Base-by-base conservation (phyloP, 64 coral and sea anemone genomes). In the Orbicella faveolata region DNA sequence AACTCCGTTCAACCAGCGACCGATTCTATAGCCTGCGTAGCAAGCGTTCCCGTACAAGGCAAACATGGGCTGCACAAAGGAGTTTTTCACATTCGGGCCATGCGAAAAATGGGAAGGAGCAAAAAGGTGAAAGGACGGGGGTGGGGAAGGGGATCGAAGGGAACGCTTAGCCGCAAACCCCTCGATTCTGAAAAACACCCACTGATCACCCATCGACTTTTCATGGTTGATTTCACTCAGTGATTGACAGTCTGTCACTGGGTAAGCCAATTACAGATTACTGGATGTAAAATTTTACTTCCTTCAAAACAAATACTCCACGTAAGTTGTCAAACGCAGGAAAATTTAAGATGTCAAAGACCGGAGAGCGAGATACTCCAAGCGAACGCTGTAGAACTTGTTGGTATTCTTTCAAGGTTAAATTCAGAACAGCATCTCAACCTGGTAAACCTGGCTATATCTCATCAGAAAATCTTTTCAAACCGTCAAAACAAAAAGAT, bases 401-500 rank as follows among this genome's bases (percentile, higher is more conserved):
- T 70, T 19, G 63, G 41, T 90, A 35, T 36, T 4, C 3, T 63
- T 81, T 81, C 26, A 78, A 79, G 2, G 52, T 39, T 55, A 90
- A n/a, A 64, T 90, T 83, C 34, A 53, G 89, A 83, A 90, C 21
- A 72, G 70, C 88, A 79, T 63, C 61, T 63, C 88, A 51, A 34
- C 75, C 88, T 25, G 55, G 78, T 59, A 74, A 81, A 36, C 37
- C 41, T 80, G 34, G 78, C n/a, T 76, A 83, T 53, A 74, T 75
- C 4, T 91, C 79, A 9, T 83, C 67, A 48, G 89, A 91, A 61
- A 84, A 90, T 83, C 70, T 83, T 34, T 41, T 41, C 39, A 30
- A 30, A 30, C 30, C 30, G 0, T 30, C 30, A 30, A 30, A 30
- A 30, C 30, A 0, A 30, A 30, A 30, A 30, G 30, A 30, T 30